Evolutionary conservation across 2,888 invertebrate species (phyloP), one percentile per base, ranked within the genome.

Genomic region (Thelaira solivaga): DNA sequence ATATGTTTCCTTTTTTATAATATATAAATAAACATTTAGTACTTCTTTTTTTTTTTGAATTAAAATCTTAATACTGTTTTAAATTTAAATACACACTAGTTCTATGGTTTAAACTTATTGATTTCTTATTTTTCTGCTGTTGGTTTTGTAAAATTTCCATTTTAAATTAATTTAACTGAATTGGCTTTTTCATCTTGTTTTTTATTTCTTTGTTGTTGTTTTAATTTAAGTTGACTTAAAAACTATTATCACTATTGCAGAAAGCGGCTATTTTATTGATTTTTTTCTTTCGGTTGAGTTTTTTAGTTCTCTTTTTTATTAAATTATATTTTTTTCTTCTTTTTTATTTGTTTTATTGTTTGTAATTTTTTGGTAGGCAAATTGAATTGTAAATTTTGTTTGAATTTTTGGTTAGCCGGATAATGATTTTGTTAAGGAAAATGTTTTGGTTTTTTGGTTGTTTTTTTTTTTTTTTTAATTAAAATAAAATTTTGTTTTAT

Each of bases 221-320:
- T 75, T 67, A n/a, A 80, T 76, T 82, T 80, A 75, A 80, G 73
- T 76, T 74, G 80, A 84, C 87, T 86, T 87, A 87, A 85, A 86
- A 88, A 88, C 88, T 88, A 88, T 88, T 88, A 88, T 88, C 88
- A 88, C 88, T 88, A 88, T 88, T 88, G 88, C 87, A 88, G 88
- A 88, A 88, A 80, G 81, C 81, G 71, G 82, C 82, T 76, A 81
- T 82, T 69, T 69, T 71, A 53, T 80, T 76, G 62, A 74, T 75
- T 62, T 72, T 73, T 81, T 83, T 82, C 83, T 83, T 84, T 82
- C 64, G 68, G 62, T 69, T 71, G 69, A 71, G 53, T 61, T 78
- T 69, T 65, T 83, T 67, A 79, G 45, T 57, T 55, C 6, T 26
- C 26, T 5, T 4, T 39, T 61, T 74, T 76, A 81, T 81, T 82